Evolutionary conservation across 2,888 invertebrate species (phyloP), one percentile per base, ranked within the genome.

Genomic region (Cyrtodaria siliqua): DNA sequence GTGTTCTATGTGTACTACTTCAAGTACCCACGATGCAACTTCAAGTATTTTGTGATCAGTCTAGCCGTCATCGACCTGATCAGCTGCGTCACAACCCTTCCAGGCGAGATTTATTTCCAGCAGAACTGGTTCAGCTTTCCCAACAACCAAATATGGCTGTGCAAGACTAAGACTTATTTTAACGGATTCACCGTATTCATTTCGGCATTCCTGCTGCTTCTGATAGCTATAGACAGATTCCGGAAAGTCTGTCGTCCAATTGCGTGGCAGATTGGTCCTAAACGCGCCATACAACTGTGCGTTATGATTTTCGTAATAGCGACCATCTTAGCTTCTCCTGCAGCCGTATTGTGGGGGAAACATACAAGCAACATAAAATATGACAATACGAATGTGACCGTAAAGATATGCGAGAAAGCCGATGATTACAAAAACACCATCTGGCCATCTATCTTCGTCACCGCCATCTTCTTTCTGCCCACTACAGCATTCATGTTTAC

Each of bases 181-280:
- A 70, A 70, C 38, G 70, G 70, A 70, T 70, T 70, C 49, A 62
- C 70, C 20, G 70, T 70, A 9, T 70, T 70, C 29, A 47, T 70
- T 47, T 47, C 33, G 9, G 70, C 70, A 4, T 70, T 70, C 26
- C 38, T 62, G 26, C 55, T 70, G 12, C 55, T 70, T n/a, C 70
- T 70, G 6, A 61, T 70, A 16, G 42, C 70, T 42, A 52, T 70
- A 20, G 70, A 70, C 27, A 24, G 70, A 33, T 70, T 33, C 56
- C 42, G 70, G 49, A 70, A 70, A 49, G 61, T 62, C 1, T 70
- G 70, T 26, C 47, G 27, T 8, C 70, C 70, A 44, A 20, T 70
- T 0, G 47, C 44, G 47, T 70, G 70, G 70, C 70, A 70, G 38
- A 70, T 70, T n/a, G 55, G 49, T 24, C 70, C 70, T 4, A 33